Conservation (phyloP, 1,140 invertebrate species). For the Drosophila obscura region DNA sequence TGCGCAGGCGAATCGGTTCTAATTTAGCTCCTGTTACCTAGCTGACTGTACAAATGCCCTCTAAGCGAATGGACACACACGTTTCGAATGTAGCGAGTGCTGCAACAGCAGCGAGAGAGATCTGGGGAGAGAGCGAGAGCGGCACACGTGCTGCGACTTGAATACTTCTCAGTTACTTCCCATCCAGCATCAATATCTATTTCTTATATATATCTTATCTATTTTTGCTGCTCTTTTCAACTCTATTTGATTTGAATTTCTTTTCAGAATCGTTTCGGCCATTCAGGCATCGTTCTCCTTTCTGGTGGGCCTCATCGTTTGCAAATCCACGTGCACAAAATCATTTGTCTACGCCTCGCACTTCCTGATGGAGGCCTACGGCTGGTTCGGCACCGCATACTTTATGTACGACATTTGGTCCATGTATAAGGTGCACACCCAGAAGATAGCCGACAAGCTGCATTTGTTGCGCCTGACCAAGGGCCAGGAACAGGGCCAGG, state of each 20-base stretch:
- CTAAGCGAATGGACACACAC: too few relatives aligned
- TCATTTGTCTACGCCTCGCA: conserved; percentile 87
- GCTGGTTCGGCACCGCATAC: conserved; percentile 90
- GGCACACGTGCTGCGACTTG: too few relatives aligned
- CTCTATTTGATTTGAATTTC: neutral
- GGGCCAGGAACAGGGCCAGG: conserved; percentile 2
- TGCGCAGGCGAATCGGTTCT: too few relatives aligned
- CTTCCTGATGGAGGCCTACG: conserved; percentile 89
- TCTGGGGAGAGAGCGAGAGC: too few relatives aligned
- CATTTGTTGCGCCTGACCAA: conserved; percentile 74
- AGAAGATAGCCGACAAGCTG: conserved; percentile 82
- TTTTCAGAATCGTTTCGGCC: conserved; percentile 87
- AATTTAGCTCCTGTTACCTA: too few relatives aligned
- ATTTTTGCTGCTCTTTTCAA: neutral
- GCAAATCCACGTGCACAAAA: conserved; percentile 87
- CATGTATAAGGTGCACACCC: conserved; percentile 87
- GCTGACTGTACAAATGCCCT: too few relatives aligned
- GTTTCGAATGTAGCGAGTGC: too few relatives aligned
- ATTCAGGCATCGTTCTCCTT: conserved; percentile 88
- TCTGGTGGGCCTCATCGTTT: conserved; percentile 87
- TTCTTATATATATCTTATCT: neutral
- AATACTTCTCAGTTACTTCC: too few relatives aligned
- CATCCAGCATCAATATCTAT: too few relatives aligned
- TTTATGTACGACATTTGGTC: conserved; percentile 91
- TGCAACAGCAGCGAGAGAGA: too few relatives aligned